Evolutionary conservation across 1,140 invertebrate genomes (phyloP).

Genomic region (Callitettix versicolor): DNA sequence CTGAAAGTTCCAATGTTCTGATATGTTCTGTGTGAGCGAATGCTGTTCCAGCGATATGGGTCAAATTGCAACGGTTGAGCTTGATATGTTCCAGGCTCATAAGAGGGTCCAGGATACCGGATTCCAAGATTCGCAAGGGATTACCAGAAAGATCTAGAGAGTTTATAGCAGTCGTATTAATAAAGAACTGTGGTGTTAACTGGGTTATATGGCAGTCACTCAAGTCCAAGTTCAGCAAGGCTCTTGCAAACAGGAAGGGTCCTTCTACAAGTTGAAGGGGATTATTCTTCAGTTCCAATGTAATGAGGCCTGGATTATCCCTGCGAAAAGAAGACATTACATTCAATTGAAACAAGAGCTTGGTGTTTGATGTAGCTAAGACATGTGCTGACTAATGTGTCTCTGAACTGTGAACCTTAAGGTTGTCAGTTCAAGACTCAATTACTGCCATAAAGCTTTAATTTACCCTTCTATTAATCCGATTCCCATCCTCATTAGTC

Average conservation of each 20-base stretch:
- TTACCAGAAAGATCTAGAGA: constrained; percentile 59
- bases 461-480: too few species aligned
- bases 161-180: constrained; percentile 50
- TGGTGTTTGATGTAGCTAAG: neutral
- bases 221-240: constrained; percentile 53
- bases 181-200: constrained; percentile 51
- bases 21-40: constrained; percentile 47
- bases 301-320: constrained; percentile 53
- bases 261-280: constrained; percentile 47
- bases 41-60: constrained; percentile 40
- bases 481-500: too few species aligned
- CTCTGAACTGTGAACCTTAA: too few species aligned
- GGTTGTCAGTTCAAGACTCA: too few species aligned
- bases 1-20: constrained; percentile 49
- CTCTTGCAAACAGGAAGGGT: constrained; percentile 51
- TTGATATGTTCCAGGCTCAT: constrained; percentile 51
- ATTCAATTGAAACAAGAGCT: neutral
- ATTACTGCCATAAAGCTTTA: too few species aligned
- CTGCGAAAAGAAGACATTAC: constrained; percentile 33
- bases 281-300: constrained; percentile 57
- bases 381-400: too few species aligned
- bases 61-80: constrained; percentile 52
- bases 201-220: constrained; percentile 47
- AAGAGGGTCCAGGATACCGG: constrained; percentile 48
- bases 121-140: constrained; percentile 43